Conservation (phyloP, 2,113 vertebrate genomes). For the Brienomyrus brachyistius region DNA sequence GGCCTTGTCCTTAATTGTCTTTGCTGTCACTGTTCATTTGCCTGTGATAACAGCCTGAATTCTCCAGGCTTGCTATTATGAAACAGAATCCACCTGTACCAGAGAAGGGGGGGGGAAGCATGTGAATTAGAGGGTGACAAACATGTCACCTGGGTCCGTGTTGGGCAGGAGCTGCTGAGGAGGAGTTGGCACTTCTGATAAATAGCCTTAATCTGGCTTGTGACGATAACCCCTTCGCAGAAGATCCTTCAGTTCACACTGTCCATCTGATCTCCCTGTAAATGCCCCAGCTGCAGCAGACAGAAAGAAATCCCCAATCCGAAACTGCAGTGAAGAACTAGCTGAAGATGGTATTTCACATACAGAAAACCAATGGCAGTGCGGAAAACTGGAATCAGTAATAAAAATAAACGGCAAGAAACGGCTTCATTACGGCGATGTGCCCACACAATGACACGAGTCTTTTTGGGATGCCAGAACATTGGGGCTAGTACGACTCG, state of each 20-base stretch:
- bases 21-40: neutral
- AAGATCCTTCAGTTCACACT: neutral
- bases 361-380: neutral
- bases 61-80: conserved; percentile 1
- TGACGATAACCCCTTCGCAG: neutral
- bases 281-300: neutral
- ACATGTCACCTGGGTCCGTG: neutral
- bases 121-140: conserved; percentile 14
- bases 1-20: neutral
- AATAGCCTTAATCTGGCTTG: neutral
- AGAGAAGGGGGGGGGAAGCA: neutral
- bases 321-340: neutral
- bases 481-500: neutral
- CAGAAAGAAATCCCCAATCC: neutral
- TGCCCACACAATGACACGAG: neutral
- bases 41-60: neutral
- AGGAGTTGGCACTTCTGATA: neutral
- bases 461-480: neutral
- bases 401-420: neutral
- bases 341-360: neutral
- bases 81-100: conserved; percentile 7
- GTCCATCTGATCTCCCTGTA: conserved; percentile 24
- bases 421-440: neutral
- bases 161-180: neutral
- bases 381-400: neutral